These are phyloP conservation scores for Dexiosoma caninum DNA, from an alignment of 2,888 invertebrate species.

Conservation along the genomic window DNA sequence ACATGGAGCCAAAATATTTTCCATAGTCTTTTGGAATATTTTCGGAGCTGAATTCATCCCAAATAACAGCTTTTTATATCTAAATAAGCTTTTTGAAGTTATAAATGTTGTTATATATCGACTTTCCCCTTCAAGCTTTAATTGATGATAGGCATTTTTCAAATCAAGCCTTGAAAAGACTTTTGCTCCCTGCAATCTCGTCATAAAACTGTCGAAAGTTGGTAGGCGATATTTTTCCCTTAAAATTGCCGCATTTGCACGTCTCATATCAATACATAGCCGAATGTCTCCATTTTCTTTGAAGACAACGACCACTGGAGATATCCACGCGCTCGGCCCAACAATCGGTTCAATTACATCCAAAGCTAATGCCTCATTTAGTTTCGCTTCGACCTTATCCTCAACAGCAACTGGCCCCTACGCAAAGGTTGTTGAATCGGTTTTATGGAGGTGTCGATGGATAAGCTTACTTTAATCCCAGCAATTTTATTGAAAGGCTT, in stretches of 20 bases:
- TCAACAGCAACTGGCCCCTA: conserved; percentile 69
- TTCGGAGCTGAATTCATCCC: conserved; percentile 68
- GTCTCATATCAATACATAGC: too few species aligned
- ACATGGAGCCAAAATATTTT: background rate
- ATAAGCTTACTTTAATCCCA: conserved; percentile 28
- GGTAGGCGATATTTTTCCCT: conserved; percentile 34
- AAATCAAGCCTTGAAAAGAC: conserved; percentile 68
- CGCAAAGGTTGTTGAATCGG: conserved; percentile 50
- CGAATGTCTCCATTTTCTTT: conserved; percentile 49
- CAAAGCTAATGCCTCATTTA: conserved; percentile 45
- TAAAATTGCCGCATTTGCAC: too few species aligned
- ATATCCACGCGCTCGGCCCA: conserved; percentile 70
- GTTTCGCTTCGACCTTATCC: conserved; percentile 32
- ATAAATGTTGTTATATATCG: conserved; percentile 64
- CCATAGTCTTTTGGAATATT: conserved; percentile 64
- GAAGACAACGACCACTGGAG: conserved; percentile 69
- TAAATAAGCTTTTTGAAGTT: conserved; percentile 62
- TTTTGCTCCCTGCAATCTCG: conserved; percentile 64
- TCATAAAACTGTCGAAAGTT: conserved; percentile 19
- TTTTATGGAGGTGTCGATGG: background rate
- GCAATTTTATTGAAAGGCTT: conserved; percentile 43
- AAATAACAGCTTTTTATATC: conserved; percentile 67
- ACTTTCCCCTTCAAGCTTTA: conserved; percentile 50
- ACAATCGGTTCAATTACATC: conserved; percentile 71
- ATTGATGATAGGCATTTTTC: conserved; percentile 68